Percentiles rank a stretch among this genome's conserved stretches.
These are phyloP conservation scores for Thymelicus sylvestris DNA, from an alignment of 2,888 invertebrate genomes.

Conservation along the genomic window DNA sequence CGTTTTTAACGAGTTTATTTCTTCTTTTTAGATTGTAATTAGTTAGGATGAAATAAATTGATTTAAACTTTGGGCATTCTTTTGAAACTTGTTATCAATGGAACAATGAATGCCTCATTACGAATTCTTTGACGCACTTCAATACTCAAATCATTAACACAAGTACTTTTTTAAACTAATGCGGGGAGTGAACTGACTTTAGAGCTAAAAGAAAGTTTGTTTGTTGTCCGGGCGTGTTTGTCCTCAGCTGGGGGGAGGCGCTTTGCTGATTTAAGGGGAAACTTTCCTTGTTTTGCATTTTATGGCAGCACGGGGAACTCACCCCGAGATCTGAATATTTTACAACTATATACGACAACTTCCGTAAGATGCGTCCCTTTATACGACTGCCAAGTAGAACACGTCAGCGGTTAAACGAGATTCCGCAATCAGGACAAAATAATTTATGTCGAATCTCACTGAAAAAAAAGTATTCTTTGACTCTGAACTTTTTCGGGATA, in stretches of 20 bases:
- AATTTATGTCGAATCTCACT: no score
- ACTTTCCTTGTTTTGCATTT: conserved; percentile 81
- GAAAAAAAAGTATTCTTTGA: no score
- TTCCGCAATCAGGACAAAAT: neutral
- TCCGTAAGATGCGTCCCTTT: conserved; percentile 70
- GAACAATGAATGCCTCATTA: conserved; percentile 24
- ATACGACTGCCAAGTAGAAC: conserved; percentile 61
- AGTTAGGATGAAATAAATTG: neutral
- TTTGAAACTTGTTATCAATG: conserved; percentile 12
- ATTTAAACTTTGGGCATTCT: neutral
- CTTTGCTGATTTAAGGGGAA: conserved; percentile 76
- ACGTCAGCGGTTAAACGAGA: conserved; percentile 8
- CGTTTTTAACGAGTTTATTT: no score
- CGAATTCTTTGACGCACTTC: conserved; percentile 25
- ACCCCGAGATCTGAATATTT: conserved; percentile 80
- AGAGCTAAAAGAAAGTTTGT: conserved; percentile 71
- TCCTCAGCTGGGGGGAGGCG: conserved; percentile 52
- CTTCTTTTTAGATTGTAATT: neutral
- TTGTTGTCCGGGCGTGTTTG: conserved; percentile 68
- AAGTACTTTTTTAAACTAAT: conserved; percentile 49
- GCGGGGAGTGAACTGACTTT: conserved; percentile 53
- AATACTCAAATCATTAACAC: conserved; percentile 35
- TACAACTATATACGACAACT: conserved; percentile 67
- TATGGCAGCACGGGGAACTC: conserved; percentile 70
- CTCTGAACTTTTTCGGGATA: no score